Evolutionary conservation across 1,140 invertebrate species (phyloP).

Genomic region (Drosophila takahashii): DNA sequence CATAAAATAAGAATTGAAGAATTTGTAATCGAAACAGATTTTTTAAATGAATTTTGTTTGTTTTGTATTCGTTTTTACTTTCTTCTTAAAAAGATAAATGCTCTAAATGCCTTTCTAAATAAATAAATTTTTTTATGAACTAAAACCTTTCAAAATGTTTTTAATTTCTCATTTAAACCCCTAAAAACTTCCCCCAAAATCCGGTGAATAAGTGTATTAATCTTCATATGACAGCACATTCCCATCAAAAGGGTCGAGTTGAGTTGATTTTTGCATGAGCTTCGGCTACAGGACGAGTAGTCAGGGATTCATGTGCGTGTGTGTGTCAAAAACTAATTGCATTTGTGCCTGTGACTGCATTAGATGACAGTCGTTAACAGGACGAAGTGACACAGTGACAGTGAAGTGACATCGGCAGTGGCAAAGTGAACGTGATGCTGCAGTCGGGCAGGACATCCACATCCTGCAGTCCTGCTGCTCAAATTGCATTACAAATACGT

Average conservation of each 20-base stretch:
- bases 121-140: too few relatives aligned
- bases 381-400: conserved; percentile 53
- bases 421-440: conserved; percentile 41
- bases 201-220: background rate
- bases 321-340: conserved; percentile 67
- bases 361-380: conserved; percentile 42
- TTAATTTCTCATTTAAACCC: background rate
- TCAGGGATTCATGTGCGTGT: conserved; percentile 11
- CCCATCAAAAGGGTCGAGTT: conserved; percentile 1
- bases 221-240: conserved; percentile 46
- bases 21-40: background rate
- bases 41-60: too few relatives aligned
- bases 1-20: background rate
- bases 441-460: conserved; percentile 7
- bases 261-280: conserved; percentile 36
- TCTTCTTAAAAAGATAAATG: too few relatives aligned
- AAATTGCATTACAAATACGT: conserved; percentile 71
- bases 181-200: background rate
- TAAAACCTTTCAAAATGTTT: background rate
- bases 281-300: conserved; percentile 1
- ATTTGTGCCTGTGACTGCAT: conserved; percentile 49
- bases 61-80: too few relatives aligned
- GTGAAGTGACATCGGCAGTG: conserved; percentile 42
- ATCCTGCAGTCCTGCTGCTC: conserved; percentile 35
- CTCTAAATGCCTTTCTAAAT: too few relatives aligned